These are phyloP conservation scores for Sebastes cheni DNA, from an alignment of 2,797 vertebrate species.

Conservation along the genomic window DNA sequence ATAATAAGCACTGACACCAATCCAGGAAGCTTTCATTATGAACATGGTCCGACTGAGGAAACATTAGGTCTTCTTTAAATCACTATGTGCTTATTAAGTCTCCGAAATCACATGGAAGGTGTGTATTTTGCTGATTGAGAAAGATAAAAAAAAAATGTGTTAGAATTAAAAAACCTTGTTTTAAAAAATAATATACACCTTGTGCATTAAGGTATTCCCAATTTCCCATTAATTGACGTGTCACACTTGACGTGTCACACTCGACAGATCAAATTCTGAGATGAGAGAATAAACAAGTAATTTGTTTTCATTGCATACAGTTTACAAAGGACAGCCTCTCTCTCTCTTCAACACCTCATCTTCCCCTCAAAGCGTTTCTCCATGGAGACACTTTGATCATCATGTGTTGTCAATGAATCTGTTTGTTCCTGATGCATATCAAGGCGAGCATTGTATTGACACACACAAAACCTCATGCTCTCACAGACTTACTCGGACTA, in stretches of 20 bases:
- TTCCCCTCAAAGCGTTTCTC: constrained; percentile 17
- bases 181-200: constrained; percentile 54
- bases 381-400: constrained; percentile 19
- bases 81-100: constrained; percentile 43
- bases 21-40: constrained; percentile 20
- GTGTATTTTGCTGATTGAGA: constrained; percentile 38
- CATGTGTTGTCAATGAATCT: constrained; percentile 4
- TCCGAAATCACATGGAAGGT: constrained; percentile 45
- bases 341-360: not conserved
- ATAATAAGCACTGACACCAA: not conserved
- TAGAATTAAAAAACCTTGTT: constrained; percentile 16
- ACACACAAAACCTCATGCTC: constrained; percentile 21
- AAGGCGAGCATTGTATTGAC: constrained; percentile 2
- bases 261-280: constrained; percentile 44
- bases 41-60: constrained; percentile 23
- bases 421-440: constrained; percentile 27
- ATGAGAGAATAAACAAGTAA: constrained; percentile 39
- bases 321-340: constrained; percentile 8
- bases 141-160: constrained; percentile 29
- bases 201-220: constrained; percentile 55
- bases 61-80: constrained; percentile 32
- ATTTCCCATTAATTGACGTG: constrained; percentile 36
- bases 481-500: not conserved
- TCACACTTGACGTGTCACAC: constrained; percentile 10
- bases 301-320: constrained; percentile 46